Evolutionary conservation across 2,797 vertebrate species (phyloP), one percentile per base, ranked within the genome.

Genomic region (Eremophila alpestris): DNA sequence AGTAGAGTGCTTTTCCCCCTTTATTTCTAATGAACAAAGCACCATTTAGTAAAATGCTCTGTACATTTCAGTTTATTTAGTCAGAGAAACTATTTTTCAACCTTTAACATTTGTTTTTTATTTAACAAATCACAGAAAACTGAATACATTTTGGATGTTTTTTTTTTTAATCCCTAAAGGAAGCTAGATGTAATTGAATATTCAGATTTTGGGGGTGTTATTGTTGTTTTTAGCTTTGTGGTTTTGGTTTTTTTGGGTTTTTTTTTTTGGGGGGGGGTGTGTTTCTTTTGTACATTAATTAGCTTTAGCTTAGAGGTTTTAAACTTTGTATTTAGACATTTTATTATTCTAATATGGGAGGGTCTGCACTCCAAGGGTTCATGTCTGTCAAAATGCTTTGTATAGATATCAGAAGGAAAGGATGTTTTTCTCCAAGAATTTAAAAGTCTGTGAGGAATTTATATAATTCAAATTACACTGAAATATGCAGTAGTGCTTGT

Each of bases 91-190:
- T 65, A 22, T 32, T 65, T 86, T 77, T 48, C 29, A 54, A 40
- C 15, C 4, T 83, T 65, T 36, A 7, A 14, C 3, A 4, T 30
- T 27, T 38, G 5, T 3, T 49, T 70, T 52, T 49, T 58, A 48
- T 83, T 64, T 23, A 58, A 24, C 0, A 1, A 68, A 56, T 38
- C 23, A 2, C 9, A 27, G n/a, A 38, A 45, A 77, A 65, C 5
- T 4, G 8, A 13, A 6, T 41, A 63, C 0, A 2, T 30, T 82
- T 68, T 71, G 4, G 1, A 5, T 49, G 9, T 75, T 10, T 38
- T 71, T 55, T 16, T 23, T 68, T 82, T 64, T 59, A 56, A 55
- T n/a, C 8, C 7, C 9, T 41, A 48, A 56, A 46, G 24, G 9
- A 71, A 12, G 10, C 8, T n/a, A 48, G 29, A 49, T 80, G 8